Percentiles rank a stretch among this genome's conserved stretches.
phyloP scores from a whole-genome alignment of 1,140 invertebrate species.

The Macrobrachium nipponense region DNA sequence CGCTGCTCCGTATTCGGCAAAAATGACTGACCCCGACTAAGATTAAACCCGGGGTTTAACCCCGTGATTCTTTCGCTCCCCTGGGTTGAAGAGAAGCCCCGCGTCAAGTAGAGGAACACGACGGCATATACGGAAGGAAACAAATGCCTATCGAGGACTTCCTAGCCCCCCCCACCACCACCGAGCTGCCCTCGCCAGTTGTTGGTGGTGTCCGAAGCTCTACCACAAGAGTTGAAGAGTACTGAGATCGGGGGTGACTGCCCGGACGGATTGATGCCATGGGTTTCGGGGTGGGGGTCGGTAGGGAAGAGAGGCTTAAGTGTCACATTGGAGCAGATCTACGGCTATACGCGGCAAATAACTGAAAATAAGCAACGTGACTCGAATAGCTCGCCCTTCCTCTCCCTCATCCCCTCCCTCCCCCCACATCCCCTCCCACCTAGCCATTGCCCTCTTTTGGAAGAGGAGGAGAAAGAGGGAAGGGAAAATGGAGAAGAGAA shows the following conservation, averaged over 20 bases:
- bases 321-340: constrained; percentile 61
- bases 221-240: constrained; percentile 55
- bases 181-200: too few species aligned
- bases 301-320: constrained; percentile 61
- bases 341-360: constrained; percentile 62
- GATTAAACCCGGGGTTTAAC: constrained; percentile 20
- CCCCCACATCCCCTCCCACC: neutral
- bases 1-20: too few species aligned
- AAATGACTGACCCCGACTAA: constrained; percentile 11
- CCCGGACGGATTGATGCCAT: constrained; percentile 54
- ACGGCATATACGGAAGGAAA: constrained; percentile 16
- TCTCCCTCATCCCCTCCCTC: too few species aligned
- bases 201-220: constrained; percentile 40
- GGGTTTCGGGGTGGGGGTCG: constrained; percentile 40
- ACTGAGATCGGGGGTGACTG: constrained; percentile 56
- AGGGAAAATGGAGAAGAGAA: neutral
- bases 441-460: constrained; percentile 35
- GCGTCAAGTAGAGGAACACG: neutral
- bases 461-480: neutral
- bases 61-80: neutral
- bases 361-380: constrained; percentile 62
- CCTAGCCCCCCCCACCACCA: neutral
- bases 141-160: constrained; percentile 36
- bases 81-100: neutral
- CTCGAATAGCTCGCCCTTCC: constrained; percentile 37